Percentiles rank a stretch among this genome's conserved stretches.
phyloP scores from a whole-genome alignment of 2,113 vertebrate species.

The Psilopogon haemacephalus region DNA sequence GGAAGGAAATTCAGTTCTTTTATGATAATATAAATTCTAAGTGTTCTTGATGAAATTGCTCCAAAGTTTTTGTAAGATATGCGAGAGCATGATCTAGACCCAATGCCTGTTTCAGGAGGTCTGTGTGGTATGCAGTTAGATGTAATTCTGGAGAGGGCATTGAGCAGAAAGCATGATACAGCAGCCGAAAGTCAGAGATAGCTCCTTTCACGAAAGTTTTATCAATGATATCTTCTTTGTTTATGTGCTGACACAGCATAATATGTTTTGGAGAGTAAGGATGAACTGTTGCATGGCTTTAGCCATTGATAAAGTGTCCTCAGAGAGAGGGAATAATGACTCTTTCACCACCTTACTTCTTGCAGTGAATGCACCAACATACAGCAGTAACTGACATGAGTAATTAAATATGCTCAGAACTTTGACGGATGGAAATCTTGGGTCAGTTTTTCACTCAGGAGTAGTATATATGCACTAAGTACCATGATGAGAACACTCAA shows the following conservation, averaged over 20 bases:
- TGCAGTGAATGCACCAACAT: not conserved
- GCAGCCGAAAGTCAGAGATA: not conserved
- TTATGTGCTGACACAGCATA: not conserved
- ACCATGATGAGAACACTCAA: rapidly evolving
- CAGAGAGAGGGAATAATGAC: not conserved
- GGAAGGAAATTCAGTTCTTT: not conserved
- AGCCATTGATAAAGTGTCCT: not conserved
- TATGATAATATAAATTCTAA: not conserved
- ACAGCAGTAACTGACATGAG: not conserved
- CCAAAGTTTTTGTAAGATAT: constrained; percentile 37
- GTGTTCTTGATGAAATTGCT: not conserved
- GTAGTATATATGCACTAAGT: not conserved
- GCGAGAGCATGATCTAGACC: constrained; percentile 1
- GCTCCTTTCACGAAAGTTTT: not conserved
- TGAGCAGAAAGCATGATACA: not conserved
- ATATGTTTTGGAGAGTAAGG: not conserved
- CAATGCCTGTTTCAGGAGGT: not conserved
- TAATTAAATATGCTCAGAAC: not conserved
- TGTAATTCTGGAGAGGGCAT: not conserved
- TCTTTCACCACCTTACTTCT: not conserved
- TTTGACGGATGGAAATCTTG: not conserved
- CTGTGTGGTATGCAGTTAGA: not conserved
- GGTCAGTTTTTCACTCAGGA: not conserved
- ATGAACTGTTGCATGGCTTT: not conserved
- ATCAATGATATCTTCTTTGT: not conserved